These are phyloP conservation scores for Folsomia candida DNA, from an alignment of 2,888 invertebrate genomes.

Conservation along the genomic window DNA sequence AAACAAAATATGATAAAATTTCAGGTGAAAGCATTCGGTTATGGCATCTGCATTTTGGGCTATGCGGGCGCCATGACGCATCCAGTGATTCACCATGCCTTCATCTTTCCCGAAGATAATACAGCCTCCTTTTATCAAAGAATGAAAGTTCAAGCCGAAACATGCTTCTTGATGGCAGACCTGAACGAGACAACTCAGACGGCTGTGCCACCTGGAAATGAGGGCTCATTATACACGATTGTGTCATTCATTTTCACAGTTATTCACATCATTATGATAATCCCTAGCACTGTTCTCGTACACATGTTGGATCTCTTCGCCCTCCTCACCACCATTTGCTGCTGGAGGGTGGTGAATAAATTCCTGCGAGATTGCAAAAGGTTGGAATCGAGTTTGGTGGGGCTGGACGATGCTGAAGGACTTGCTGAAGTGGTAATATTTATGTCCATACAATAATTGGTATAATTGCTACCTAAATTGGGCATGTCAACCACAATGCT, in stretches of 20 bases:
- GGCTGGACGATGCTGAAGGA: no score
- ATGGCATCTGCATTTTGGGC: conserved; percentile 13
- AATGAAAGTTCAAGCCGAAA: conserved; percentile 24
- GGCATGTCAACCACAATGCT: no score
- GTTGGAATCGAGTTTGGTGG: no score
- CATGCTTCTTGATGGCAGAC: conserved; percentile 26
- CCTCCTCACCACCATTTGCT: conserved; percentile 27
- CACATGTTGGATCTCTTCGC: conserved; percentile 27
- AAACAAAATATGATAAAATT: no score
- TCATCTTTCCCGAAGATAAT: conserved; percentile 16
- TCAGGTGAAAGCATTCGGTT: conserved; percentile 26
- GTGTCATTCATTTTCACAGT: conserved; percentile 22
- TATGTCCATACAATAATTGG: no score
- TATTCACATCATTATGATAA: conserved; percentile 25
- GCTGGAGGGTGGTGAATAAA: conserved; percentile 16
- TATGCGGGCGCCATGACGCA: conserved; percentile 22
- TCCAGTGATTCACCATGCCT: conserved; percentile 24
- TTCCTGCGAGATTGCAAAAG: conserved; percentile 12
- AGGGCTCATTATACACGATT: conserved; percentile 14
- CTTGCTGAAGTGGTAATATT: no score
- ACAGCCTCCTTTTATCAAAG: conserved; percentile 20
- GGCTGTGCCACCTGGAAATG: neutral
- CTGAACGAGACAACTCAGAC: neutral
- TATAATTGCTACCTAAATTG: no score
- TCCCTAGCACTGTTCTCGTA: conserved; percentile 25